Evolutionary conservation across 2,797 vertebrate species (phyloP).

Genomic region (Allobates femoralis): DNA sequence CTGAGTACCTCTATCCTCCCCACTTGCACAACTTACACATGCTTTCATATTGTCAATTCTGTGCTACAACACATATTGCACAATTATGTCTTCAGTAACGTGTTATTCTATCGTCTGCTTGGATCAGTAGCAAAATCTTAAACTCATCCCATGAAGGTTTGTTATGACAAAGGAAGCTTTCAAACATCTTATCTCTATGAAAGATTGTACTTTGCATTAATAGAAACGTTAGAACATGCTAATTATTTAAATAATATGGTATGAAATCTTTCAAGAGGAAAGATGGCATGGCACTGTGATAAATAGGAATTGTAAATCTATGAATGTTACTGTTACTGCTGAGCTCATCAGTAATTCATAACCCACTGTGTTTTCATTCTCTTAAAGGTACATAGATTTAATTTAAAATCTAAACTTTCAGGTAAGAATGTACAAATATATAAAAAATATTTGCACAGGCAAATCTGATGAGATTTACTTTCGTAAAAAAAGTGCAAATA

Average conservation of each 20-base stretch:
- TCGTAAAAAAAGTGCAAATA: too few species aligned
- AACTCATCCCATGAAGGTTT: conserved; percentile 3
- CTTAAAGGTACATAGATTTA: conserved; percentile 34
- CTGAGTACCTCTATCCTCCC: too few species aligned
- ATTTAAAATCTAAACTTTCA: not conserved
- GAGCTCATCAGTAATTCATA: conserved; percentile 40
- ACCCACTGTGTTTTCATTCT: conserved; percentile 11
- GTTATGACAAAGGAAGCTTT: conserved; percentile 31
- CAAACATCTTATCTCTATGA: conserved; percentile 30
- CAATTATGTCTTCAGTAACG: not conserved
- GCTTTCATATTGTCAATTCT: not conserved
- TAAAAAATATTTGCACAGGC: too few species aligned
- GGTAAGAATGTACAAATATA: not conserved
- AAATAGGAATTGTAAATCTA: conserved; percentile 43
- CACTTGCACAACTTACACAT: too few species aligned
- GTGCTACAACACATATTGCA: not conserved
- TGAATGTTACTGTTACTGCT: conserved; percentile 13
- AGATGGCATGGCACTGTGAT: conserved; percentile 40
- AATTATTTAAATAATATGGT: conserved; percentile 51
- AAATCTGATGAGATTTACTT: too few species aligned
- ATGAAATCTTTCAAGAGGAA: conserved; percentile 38
- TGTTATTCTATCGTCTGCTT: not conserved
- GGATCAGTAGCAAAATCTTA: not conserved
- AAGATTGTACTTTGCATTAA: conserved; percentile 20
- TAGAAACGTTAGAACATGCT: conserved; percentile 13